Evolutionary conservation across 2,797 vertebrate genomes (phyloP), one percentile per base, ranked within the genome.

Genomic region (Sebastes glaucus): DNA sequence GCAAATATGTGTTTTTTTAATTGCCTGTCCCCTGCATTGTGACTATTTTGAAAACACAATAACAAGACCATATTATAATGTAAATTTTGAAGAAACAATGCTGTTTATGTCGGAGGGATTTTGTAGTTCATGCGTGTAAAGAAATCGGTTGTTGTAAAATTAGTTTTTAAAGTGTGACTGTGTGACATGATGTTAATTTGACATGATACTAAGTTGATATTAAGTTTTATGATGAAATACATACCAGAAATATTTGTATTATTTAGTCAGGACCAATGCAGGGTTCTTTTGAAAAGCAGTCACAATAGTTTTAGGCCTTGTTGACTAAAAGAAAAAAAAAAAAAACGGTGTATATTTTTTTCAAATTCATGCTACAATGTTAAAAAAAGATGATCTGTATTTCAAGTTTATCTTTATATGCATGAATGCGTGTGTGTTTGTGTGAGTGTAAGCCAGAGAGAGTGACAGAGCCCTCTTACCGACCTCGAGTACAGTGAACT

Each of bases 401-500:
- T 77, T 74, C 5, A 46, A 33, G 53, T 77, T 61, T 67, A 5
- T 61, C 49, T 62, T 65, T 78, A 1, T 59, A 27, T 80, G 11
- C 11, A 9, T 74, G 20, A 8, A 20, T 11, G 49, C 14, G 7
- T 30, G 57, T 72, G 25, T 67, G 25, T 35, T 0, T 28, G 27
- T 49, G 56, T 22, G 65, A 13, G 32, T 77, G 63, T 33, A 35
- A 64, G 72, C 75, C 22, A 32, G 27, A 67, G 67, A 78, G 84
- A 72, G 67, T 78, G 84, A 90, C 89, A 74, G 77, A 86, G 86
- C 35, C 89, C 88, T 87, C 86, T 88, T 93, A 82, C 90, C 88
- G 93, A 93, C 89, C 32, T 95, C 91, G 89, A 96, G 92, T 95
- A 95, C 95, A 95, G 89, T 93, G 88, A 96, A 97, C 96, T 96